Evolutionary conservation across 2,113 vertebrate species (phyloP), one percentile per base, ranked within the genome.

Genomic region (Dascyllus trimaculatus): DNA sequence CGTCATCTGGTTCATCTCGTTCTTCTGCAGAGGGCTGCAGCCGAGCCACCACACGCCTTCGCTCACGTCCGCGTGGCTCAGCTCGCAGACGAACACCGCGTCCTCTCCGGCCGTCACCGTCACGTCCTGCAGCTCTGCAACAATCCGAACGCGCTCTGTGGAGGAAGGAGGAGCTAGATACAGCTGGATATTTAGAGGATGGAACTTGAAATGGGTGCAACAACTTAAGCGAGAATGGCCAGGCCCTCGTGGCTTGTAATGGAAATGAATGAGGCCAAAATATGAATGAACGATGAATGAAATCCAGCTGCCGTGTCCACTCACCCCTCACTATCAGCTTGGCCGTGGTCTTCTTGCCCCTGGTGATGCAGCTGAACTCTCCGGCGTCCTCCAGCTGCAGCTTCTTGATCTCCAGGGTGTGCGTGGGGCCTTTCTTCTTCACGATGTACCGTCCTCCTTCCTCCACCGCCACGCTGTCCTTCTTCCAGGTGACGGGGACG

Each of bases 1-100:
- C 2, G 94, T 95, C 90, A 98, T 98, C 82, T 96, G 96, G 85
- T 97, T 96, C 89, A 98, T 92, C 21, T 97, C 96, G 62, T 99
- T 98, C 94, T 94, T 96, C 86, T 91, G 95, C 77, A 96, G 95
- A 0, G 95, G 95, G 1, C 93, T 95, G 0, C 96, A 95, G 0
- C 96, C 96, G 13, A 98, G 93, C 92, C 97, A 94, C 97, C 98
- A 98, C 68, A 93, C 94, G 52, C 96, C 96, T 4, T 96, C 93
- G 0, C 89, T 94, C 89, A 95, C 91, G 56, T 97, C 96, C 0
- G 96, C 92, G 1, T 94, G 95, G 63, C 96, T 95, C 76, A 99
- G 93, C 58, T 95, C 95, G 11, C 97, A 99, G 62, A 96, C 94
- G 2, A 99, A 99, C 6, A 95, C 88, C 0, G 97, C 98, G 26